Evolutionary conservation across 2,888 invertebrate genomes (phyloP), one percentile per base, ranked within the genome.

Genomic region (Bedellia somnulentella): DNA sequence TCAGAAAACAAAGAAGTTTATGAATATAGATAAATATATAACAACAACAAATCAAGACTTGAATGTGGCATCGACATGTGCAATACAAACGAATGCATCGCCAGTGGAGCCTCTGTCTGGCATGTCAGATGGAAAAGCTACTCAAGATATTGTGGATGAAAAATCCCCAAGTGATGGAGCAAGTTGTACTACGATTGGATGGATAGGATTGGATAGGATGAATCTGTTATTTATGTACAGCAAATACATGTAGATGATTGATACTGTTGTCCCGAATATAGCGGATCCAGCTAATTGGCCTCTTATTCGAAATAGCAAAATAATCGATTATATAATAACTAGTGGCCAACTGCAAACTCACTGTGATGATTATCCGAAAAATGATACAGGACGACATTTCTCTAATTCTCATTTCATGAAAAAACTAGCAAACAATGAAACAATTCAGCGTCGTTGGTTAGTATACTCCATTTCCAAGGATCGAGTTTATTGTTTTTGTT

Each of bases 401-500:
- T 35, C 37, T 11, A 36, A 36, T 36, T 36, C 36, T 21, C 37
- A 37, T 30, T 34, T 29, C 10, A 34, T 12, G 11, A 32, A 34
- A 39, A 38, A 32, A 37, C 32, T 40, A 24, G 31, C 33, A 37
- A 41, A 38, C 35, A 37, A 31, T 32, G 37, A 40, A 32, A 37
- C 8, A 35, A 35, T 39, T 36, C 30, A 37, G 35, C 31, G 39
- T 35, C 33, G 40, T 30, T 43, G 41, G 37, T 32, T 41, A 31
- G 30, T 40, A 27, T 39, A 41, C 37, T 41, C 41, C 9, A 25
- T 33, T 34, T 39, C 35, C 29, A 35, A 35, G 18, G 31, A 42
- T 40, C 31, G 34, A 30, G 39, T 41, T 32, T 38, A 37, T 30
- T 43, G 38, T 40, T 42, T 41, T 39, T 37, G 41, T 35, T 39